Percentiles rank a stretch among this genome's conserved stretches.
Conservation (phyloP, 2,113 vertebrate genomes). For the Lampris incognitus region DNA sequence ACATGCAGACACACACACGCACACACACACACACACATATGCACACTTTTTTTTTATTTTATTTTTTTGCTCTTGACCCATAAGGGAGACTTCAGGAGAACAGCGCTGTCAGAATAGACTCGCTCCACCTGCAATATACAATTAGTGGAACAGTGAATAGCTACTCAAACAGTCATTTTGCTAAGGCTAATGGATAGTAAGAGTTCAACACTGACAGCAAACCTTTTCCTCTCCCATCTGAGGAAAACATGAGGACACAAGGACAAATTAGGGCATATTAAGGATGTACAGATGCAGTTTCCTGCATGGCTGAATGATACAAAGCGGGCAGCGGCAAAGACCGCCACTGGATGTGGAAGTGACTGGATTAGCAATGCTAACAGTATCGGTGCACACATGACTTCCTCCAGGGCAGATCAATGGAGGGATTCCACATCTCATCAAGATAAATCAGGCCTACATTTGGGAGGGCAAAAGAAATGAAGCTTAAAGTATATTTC, state of each 20-base stretch:
- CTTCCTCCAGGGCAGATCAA: not conserved
- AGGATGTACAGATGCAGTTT: not conserved
- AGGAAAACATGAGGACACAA: constrained; percentile 2
- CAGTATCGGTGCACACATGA: not conserved
- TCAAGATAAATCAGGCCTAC: not conserved
- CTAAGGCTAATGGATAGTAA: constrained; percentile 24
- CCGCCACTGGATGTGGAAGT: not conserved
- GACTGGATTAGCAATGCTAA: not conserved
- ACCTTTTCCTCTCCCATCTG: constrained; percentile 8
- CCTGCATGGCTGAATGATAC: not conserved
- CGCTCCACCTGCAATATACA: constrained; percentile 12
- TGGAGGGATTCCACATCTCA: not conserved
- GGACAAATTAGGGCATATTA: constrained; percentile 6
- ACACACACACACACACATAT: constrained; percentile 10
- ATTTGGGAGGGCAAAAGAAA: not conserved
- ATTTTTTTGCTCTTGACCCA: constrained; percentile 38
- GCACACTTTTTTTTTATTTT: not conserved
- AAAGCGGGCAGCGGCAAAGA: not conserved
- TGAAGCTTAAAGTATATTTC: not conserved
- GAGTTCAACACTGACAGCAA: constrained; percentile 31
- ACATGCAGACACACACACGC: constrained; percentile 2
- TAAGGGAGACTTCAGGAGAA: constrained; percentile 33
- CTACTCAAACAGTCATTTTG: constrained; percentile 40
- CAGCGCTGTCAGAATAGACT: constrained; percentile 9
- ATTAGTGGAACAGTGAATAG: constrained; percentile 51